These are phyloP conservation scores for Melanotaenia parkinsoni DNA, from an alignment of 2,797 vertebrate genomes.

Conservation along the genomic window DNA sequence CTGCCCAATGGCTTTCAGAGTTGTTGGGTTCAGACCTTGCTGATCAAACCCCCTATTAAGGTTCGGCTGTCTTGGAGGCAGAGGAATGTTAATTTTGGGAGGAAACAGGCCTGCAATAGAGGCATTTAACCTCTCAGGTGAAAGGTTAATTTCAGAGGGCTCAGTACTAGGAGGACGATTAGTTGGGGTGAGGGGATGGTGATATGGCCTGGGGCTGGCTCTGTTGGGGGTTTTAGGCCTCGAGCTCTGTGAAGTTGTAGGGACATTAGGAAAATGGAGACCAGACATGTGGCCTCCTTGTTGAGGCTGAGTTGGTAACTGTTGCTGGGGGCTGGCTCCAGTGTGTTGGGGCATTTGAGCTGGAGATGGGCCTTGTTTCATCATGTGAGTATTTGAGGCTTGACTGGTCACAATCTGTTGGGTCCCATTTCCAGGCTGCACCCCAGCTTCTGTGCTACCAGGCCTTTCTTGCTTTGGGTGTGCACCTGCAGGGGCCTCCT, in stretches of 20 bases:
- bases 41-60: constrained; percentile 97
- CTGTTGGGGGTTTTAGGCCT: constrained; percentile 98
- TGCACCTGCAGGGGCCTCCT: constrained; percentile 83
- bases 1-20: constrained; percentile 98
- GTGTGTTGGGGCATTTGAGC: constrained; percentile 87
- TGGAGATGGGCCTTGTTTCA: constrained; percentile 91
- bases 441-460: constrained; percentile 82
- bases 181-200: constrained; percentile 96
- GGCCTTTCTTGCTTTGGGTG: constrained; percentile 86
- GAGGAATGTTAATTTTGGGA: constrained; percentile 98
- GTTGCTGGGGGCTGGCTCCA: constrained; percentile 92
- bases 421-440: constrained; percentile 86
- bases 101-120: constrained; percentile 98
- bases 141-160: constrained; percentile 98
- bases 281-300: constrained; percentile 86
- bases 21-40: constrained; percentile 98
- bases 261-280: constrained; percentile 92
- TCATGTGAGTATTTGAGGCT: constrained; percentile 87
- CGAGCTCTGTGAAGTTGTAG: constrained; percentile 92
- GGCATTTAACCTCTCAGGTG: constrained; percentile 97
- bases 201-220: constrained; percentile 97
- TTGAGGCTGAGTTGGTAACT: constrained; percentile 85
- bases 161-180: constrained; percentile 98
- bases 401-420: constrained; percentile 90
- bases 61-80: constrained; percentile 93